Evolutionary conservation across 2,888 invertebrate genomes (phyloP), one percentile per base, ranked within the genome.

Genomic region (Paralinhomoeus sp.): DNA sequence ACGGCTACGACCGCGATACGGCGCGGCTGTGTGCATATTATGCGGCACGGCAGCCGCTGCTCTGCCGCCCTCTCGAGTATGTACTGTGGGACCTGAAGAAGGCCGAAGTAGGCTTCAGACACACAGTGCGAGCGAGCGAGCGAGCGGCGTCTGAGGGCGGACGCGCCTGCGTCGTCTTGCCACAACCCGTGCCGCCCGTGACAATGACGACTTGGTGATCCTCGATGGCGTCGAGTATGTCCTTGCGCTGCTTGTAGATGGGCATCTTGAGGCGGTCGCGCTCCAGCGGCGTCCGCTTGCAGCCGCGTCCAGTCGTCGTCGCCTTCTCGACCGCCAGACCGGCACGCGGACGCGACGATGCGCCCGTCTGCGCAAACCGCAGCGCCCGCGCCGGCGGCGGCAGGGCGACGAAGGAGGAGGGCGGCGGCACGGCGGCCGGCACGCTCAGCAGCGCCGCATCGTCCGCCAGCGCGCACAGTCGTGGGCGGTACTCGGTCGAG

Each of bases 11-110:
- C 87, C 0, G 87, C 80, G 43, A 93, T 74, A 18, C 60, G 50
- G 39, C 89, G 70, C 0, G 93, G 91, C 65, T 93, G 85, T 0
- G 87, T 84, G 60, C 85, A 85, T 59, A 91, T 74, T 50, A 97
- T 78, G 43, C 84, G 73, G 49, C 82, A 80, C 0, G 74, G 72
- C 54, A 70, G 71, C 45, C 72, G 51, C 62, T 69, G 53, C 60
- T 67, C 54, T 66, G 70, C 52, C 69, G 74, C 63, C 47, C 80
- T 72, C 54, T 89, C 83, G 49, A 93, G 65, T 51, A 93, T 75
- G 56, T 78, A 80, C 59, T 93, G 91, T 0, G 91, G 89, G 36
- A 93, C 73, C 73, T 87, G 77, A 12, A 9, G 21, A 22, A 31
- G 15, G 9, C 12, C 12, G 31, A n/a, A n/a, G n/a, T n/a, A n/a